Evolutionary conservation across 2,113 vertebrate genomes (phyloP).

Genomic region (Porphyrio hochstetteri): DNA sequence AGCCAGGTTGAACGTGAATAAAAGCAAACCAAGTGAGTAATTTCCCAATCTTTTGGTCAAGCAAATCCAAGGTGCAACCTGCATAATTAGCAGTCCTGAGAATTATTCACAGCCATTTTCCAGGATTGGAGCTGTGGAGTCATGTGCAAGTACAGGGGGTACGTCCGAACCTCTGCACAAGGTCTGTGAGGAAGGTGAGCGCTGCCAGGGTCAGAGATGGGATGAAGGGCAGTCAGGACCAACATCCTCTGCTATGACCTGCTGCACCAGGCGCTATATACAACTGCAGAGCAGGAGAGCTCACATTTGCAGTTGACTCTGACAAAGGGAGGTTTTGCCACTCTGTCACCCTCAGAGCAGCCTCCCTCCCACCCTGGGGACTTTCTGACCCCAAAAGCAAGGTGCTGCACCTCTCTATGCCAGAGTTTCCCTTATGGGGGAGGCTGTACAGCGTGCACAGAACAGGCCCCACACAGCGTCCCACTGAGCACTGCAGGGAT

Average conservation of each 20-base stretch:
- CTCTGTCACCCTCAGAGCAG: neutral
- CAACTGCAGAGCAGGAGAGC: neutral
- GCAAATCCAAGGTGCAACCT: neutral
- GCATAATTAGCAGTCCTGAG: neutral
- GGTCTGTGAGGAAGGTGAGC: neutral
- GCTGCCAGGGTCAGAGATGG: neutral
- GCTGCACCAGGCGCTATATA: neutral
- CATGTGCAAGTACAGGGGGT: neutral
- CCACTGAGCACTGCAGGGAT: neutral
- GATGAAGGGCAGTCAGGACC: neutral
- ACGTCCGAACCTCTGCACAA: accelerated
- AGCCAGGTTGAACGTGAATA: neutral
- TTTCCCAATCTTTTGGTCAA: neutral
- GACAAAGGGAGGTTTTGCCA: neutral
- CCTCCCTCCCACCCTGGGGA: neutral
- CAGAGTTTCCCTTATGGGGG: neutral
- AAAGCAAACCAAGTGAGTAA: neutral
- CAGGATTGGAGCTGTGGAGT: neutral
- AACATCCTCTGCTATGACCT: neutral
- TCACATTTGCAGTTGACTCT: neutral
- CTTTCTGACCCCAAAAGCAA: neutral
- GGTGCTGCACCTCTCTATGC: neutral
- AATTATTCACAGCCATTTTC: neutral
- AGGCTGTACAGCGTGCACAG: accelerated
- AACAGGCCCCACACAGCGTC: neutral